Evolutionary conservation across 1,140 invertebrate genomes (phyloP), one percentile per base, ranked within the genome.

Genomic region (Drosophila orena): DNA sequence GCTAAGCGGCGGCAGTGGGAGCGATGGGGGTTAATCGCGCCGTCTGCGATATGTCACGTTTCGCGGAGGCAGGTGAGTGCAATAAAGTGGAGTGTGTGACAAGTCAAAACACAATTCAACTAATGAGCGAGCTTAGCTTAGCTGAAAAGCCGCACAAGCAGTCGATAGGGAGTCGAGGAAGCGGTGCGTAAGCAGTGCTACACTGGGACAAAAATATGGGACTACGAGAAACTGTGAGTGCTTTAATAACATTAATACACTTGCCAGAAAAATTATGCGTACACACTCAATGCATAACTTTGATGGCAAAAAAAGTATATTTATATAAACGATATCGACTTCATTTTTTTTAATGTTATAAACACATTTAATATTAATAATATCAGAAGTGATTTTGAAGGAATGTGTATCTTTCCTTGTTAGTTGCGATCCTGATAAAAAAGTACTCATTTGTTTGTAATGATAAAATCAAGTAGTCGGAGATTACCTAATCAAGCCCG

Each of bases 61-160:
- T 47, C 71, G 20, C 11, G 40, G 27, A 50, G 17, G 27, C 59
- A 64, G 15, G 24, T 73, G 43, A 70, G 52, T 70, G 52, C 34
- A 30, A 35, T 47, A 46, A 55, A 34, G 52, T 57, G 70, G 72
- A 76, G 73, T 68, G 73, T 68, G 72, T 53, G 72, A 59, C 61
- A 76, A 77, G 73, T 77, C 72, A 77, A 77, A 59, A 76, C 60
- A 76, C 72, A 76, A 76, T 76, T 52, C 72, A 58, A 65, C 71
- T 76, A 76, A 76, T 76, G 72, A 76, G 72, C 53, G 40, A 49
- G 47, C 53, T 76, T 58, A 49, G 47, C 53, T 76, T 66, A 76
- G 72, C 40, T 44, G 38, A 56, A 66, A 57, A 64, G 34, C 72
- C 58, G 14, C 15, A 4, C 20, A 35, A 61, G 42, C 27, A 35